phyloP scores from a whole-genome alignment of 1,140 invertebrate species.

The Drosophila nigrodunni region DNA sequence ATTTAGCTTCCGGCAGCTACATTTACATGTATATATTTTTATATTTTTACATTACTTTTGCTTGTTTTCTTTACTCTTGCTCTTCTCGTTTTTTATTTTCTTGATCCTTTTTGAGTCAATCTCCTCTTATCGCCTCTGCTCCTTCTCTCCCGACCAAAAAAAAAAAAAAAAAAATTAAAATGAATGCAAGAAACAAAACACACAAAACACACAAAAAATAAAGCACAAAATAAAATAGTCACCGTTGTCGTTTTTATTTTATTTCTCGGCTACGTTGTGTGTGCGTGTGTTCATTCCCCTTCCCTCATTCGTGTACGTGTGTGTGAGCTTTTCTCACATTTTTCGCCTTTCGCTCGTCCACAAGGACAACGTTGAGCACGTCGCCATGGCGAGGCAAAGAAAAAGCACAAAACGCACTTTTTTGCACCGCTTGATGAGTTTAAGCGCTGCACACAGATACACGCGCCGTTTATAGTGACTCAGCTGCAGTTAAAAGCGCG shows the following conservation, averaged over 20 bases:
- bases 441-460: constrained; percentile 34
- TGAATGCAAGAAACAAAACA: no score
- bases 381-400: constrained; percentile 17
- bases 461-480: constrained; percentile 7
- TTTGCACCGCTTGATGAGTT: constrained; percentile 75
- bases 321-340: constrained; percentile 8
- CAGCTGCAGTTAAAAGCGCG: background rate
- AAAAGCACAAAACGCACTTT: constrained; percentile 66
- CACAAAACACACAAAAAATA: constrained; percentile 31
- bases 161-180: no score
- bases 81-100: background rate
- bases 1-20: constrained; percentile 76
- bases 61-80: constrained; percentile 19
- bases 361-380: constrained; percentile 18
- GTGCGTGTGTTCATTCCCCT: constrained; percentile 5
- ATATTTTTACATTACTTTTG: constrained; percentile 58
- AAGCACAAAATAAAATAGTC: constrained; percentile 36
- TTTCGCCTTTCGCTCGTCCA: constrained; percentile 27
- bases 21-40: constrained; percentile 16
- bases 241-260: constrained; percentile 72
- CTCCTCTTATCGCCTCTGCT: background rate
- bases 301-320: background rate
- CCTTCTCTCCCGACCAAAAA: background rate
- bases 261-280: constrained; percentile 46
- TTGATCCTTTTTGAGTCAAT: constrained; percentile 41